Percentiles rank a stretch among this genome's conserved stretches.
Evolutionary conservation across 2,113 vertebrate species (phyloP).

Genomic region (Tachuris rubrigastra): DNA sequence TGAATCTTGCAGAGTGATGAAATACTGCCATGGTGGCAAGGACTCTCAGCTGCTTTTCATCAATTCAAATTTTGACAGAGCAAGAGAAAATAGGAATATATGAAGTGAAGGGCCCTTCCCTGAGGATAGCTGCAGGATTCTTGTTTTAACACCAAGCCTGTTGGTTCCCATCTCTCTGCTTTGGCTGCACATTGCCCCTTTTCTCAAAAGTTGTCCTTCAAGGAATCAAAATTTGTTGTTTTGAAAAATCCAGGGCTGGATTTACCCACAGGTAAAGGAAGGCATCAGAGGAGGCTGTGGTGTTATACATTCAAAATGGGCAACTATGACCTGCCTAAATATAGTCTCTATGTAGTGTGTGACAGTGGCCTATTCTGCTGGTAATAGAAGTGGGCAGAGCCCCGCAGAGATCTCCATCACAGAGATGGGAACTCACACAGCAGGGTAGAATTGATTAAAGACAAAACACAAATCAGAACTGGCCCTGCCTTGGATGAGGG

Average conservation of each 20-base stretch:
- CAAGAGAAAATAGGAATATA: not conserved
- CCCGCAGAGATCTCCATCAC: not conserved
- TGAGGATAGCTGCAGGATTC: not conserved
- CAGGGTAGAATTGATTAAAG: conserved; percentile 31
- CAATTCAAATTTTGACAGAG: conserved; percentile 28
- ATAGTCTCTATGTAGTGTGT: not conserved
- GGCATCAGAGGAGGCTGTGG: not conserved
- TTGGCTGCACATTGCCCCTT: not conserved
- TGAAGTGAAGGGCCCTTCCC: not conserved
- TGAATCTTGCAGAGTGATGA: not conserved
- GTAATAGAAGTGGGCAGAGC: not conserved
- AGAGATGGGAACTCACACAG: not conserved
- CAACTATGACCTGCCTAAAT: not conserved
- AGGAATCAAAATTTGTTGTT: not conserved
- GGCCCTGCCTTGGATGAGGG: not conserved
- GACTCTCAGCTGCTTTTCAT: conserved; percentile 26
- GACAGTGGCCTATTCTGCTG: conserved; percentile 1
- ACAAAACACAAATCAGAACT: not conserved
- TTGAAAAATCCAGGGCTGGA: not conserved
- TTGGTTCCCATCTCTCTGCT: not conserved
- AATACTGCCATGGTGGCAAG: not conserved
- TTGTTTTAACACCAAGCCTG: not conserved
- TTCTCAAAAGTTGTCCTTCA: not conserved
- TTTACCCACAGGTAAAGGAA: not conserved
- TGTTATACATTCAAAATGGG: not conserved